These are phyloP conservation scores for Poecilia picta DNA, from an alignment of 2,797 vertebrate genomes.

Conservation along the genomic window DNA sequence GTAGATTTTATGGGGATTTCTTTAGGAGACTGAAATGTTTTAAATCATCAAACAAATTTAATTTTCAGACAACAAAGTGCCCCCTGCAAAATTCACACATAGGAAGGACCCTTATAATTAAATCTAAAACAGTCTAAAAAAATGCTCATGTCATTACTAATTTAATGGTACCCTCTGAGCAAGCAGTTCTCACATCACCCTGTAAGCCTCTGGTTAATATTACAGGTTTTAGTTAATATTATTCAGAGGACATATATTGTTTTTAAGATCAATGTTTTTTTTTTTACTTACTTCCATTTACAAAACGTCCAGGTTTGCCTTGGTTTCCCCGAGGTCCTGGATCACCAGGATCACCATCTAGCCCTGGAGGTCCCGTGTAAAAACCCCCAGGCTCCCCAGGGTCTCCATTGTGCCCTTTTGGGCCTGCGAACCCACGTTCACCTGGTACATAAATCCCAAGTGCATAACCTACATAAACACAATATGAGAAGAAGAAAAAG, in stretches of 20 bases:
- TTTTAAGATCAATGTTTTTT: neutral
- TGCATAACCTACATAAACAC: constrained; percentile 33
- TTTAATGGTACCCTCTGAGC: neutral
- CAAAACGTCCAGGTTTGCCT: constrained; percentile 58
- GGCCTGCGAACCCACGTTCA: constrained; percentile 40
- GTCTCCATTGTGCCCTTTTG: constrained; percentile 64
- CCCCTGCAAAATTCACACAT: too few relatives aligned
- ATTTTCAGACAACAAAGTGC: neutral
- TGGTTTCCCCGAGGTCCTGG: constrained; percentile 55
- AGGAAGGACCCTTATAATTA: too few relatives aligned
- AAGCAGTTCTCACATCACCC: neutral
- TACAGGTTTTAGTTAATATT: neutral
- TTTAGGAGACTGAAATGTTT: too few relatives aligned
- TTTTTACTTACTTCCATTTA: constrained; percentile 54
- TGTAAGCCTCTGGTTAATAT: neutral
- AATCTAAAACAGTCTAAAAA: too few relatives aligned
- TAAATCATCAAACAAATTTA: neutral
- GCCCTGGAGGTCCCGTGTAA: constrained; percentile 36
- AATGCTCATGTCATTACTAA: too few relatives aligned
- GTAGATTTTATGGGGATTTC: neutral
- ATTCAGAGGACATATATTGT: neutral
- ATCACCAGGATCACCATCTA: constrained; percentile 59
- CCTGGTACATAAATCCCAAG: constrained; percentile 30
- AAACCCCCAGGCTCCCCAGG: constrained; percentile 53
- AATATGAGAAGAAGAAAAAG: neutral